Percentiles rank a stretch among this genome's conserved stretches.
Evolutionary conservation across 2,113 vertebrate genomes (phyloP).

Genomic region (Hystrix cristata): DNA sequence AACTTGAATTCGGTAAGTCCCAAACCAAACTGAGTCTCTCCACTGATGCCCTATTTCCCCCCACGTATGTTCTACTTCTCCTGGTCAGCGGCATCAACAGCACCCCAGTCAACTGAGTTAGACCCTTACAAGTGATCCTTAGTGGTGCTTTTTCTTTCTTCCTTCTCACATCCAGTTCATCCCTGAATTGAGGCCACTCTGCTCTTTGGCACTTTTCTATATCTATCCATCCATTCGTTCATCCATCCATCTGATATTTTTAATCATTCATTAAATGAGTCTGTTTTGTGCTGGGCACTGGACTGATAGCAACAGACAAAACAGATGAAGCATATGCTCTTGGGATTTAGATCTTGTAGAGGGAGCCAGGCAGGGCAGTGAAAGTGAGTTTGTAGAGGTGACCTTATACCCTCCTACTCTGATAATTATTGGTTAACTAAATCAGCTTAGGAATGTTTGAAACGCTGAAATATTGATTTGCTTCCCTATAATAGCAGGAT

Average conservation of each 20-base stretch:
- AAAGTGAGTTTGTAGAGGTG: not conserved
- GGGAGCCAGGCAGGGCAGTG: not conserved
- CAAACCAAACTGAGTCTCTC: not conserved
- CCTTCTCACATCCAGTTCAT: not conserved
- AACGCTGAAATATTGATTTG: not conserved
- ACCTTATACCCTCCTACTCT: not conserved
- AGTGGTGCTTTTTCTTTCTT: not conserved
- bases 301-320: not conserved
- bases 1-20: not conserved
- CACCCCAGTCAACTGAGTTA: not conserved
- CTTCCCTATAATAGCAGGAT: not conserved
- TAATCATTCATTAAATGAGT: not conserved
- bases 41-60: not conserved
- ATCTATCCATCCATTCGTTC: not conserved
- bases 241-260: not conserved
- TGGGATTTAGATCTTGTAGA: not conserved
- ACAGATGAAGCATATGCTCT: not conserved
- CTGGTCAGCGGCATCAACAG: not conserved
- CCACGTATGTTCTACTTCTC: not conserved
- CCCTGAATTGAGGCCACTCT: not conserved
- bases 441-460: constrained; percentile 24
- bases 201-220: not conserved
- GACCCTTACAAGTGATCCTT: not conserved
- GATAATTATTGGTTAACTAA: not conserved
- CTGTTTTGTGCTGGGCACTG: not conserved